Base-by-base conservation (phyloP, 2,113 vertebrate species). In the Ploceus nigricollis region DNA sequence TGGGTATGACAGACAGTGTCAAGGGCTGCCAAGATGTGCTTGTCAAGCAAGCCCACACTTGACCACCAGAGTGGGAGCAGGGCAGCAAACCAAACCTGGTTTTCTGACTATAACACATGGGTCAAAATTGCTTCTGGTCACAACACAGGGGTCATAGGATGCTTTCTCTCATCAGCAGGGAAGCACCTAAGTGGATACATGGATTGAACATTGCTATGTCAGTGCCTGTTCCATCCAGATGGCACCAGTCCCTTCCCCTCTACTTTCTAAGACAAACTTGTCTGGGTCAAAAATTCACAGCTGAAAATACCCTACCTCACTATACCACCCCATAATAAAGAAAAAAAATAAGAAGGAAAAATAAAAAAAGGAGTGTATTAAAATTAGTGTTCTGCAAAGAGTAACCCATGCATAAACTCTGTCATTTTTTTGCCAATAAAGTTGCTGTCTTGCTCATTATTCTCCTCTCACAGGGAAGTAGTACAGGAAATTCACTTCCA, bases 341-440 rank as follows among this genome's bases (percentile, higher is more conserved):
- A n/a, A 37, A 42, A 39, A 51, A 40, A 21, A 15, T 1, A 35
- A 24, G 3, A 35, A 23, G 3, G 2, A 24, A 75, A 60, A 64
- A 13, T 6, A 2, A 25, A 45, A 31, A 39, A 39, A 19, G 2
- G 11, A 56, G 3, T 35, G 3, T 56, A 51, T 56, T 2, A 2
- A 50, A 56, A 45, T 61, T 39, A 50, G 10, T 70, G 9, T 18
- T 72, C 83, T 87, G 30, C 66, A 54, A 92, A 70, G 33, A 65
- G 24, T 57, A 93, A 58, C 16, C 30, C 57, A 20, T 72, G 33
- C 21, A 85, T 95, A 45, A 79, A 71, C 9, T 87, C 40, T 83
- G 13, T 60, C 35, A 54, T 68, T 37, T 68, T 68, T 70, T 82
- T 72, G 25, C 23, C 42, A 33, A 9, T 45, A 39, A 81, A 81